phyloP scores from a whole-genome alignment of 2,113 vertebrate species.

The Ptilonorhynchus violaceus region DNA sequence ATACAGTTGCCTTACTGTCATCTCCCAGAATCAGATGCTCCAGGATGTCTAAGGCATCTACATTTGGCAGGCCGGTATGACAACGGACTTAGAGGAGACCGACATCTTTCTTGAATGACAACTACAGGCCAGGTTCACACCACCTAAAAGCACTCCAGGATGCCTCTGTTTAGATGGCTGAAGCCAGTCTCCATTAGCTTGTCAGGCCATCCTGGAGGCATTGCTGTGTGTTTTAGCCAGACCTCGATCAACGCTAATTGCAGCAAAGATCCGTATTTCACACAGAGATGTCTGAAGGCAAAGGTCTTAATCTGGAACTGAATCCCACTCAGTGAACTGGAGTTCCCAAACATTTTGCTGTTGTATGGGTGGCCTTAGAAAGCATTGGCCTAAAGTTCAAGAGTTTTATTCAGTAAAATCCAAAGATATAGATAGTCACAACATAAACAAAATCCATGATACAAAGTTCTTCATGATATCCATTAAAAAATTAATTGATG shows the following conservation, averaged over 20 bases:
- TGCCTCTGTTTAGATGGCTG: not conserved
- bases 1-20: not conserved
- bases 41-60: not conserved
- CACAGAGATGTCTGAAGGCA: not conserved
- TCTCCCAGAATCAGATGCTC: not conserved
- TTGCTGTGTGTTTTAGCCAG: not conserved
- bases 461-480: not conserved
- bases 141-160: not conserved
- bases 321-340: not conserved
- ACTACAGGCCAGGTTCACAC: not conserved
- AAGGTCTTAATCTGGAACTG: not conserved
- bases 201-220: not conserved
- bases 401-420: not conserved
- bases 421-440: not conserved
- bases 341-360: not conserved
- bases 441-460: not conserved
- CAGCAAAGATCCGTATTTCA: not conserved
- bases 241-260: fast-evolving
- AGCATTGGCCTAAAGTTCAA: not conserved
- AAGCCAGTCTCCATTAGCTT: not conserved
- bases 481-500: not conserved
- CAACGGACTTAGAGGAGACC: not conserved
- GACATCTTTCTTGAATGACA: not conserved
- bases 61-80: not conserved
- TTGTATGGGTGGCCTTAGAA: not conserved